phyloP scores from a whole-genome alignment of 2,888 invertebrate genomes.

The Polia nebulosa region DNA sequence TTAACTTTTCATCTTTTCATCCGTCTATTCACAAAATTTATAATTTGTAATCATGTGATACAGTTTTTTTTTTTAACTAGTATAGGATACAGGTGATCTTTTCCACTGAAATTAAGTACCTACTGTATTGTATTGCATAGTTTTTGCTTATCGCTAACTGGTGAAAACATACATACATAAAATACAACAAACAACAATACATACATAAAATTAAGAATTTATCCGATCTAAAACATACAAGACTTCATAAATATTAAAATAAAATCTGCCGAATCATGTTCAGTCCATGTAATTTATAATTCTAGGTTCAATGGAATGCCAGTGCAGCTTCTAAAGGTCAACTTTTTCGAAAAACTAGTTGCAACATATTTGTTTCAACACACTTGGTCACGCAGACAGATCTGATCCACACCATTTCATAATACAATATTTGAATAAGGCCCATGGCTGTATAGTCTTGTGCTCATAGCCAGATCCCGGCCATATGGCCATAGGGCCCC shows the following conservation, averaged over 20 bases:
- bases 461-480: neutral
- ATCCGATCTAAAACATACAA: neutral
- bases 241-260: neutral
- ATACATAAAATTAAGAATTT: too few relatives aligned
- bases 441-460: constrained; percentile 26
- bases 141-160: too few relatives aligned
- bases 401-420: constrained; percentile 65
- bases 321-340: constrained; percentile 58
- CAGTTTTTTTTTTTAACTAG: too few relatives aligned
- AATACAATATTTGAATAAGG: constrained; percentile 60
- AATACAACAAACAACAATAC: too few relatives aligned
- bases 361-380: constrained; percentile 62
- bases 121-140: too few relatives aligned
- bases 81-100: too few relatives aligned
- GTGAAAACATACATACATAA: too few relatives aligned
- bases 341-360: constrained; percentile 59
- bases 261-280: constrained; percentile 1
- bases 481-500: too few relatives aligned
- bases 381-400: constrained; percentile 42
- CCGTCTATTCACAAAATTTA: too few relatives aligned
- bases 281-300: neutral
- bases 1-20: too few relatives aligned
- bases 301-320: constrained; percentile 25
- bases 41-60: too few relatives aligned
- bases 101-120: too few relatives aligned